Base-by-base conservation (phyloP, 2,888 invertebrate species). In the Lasioglossum zephyrum region DNA sequence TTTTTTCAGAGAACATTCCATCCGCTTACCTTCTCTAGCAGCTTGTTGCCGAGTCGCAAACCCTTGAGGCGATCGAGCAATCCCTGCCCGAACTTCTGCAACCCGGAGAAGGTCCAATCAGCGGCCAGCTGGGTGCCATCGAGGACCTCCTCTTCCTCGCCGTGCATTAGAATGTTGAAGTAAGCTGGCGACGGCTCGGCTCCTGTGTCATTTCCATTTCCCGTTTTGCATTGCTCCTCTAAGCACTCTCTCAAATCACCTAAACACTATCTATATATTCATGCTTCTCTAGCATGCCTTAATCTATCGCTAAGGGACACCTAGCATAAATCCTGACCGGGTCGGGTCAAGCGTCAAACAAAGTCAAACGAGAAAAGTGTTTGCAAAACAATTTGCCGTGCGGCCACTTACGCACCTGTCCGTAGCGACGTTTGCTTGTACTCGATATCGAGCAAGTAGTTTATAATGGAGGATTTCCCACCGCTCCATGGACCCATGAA, bases 401-500 rank as follows among this genome's bases (percentile, higher is more conserved):
- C 22, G n/a, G n/a, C 74, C 80, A 83, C 78, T 86, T 87, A 90
- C 91, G 69, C 96, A 98, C 99, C 99, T 95, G 98, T 98, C 96
- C 98, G 97, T 89, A 99, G 95, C 83, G 98, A 97, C 95, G 97
- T 97, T 91, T 97, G 96, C 47, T 97, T 97, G 94, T 98, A 98
- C 95, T 99, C 98, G 89, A 98, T 97, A 86, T 98, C 98, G 66
- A 98, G 96, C 88, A 99, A 96, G 95, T 99, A 99, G 95, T 99
- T 99, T 88, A 99, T 97, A 91, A 99, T 98, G 78, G 98, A 97
- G 1, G 99, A 98, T 96, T 99, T 99, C 88, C 99, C 99, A 84
- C 99, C 98, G 93, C 98, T 98, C 98, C 99, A 99, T 63, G 99
- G 99, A 69, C 99, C 99, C 98, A 99, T 98, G 93, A 99, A 98